Base-by-base conservation (phyloP, 2,888 invertebrate genomes). In the Itoplectis maculator region DNA sequence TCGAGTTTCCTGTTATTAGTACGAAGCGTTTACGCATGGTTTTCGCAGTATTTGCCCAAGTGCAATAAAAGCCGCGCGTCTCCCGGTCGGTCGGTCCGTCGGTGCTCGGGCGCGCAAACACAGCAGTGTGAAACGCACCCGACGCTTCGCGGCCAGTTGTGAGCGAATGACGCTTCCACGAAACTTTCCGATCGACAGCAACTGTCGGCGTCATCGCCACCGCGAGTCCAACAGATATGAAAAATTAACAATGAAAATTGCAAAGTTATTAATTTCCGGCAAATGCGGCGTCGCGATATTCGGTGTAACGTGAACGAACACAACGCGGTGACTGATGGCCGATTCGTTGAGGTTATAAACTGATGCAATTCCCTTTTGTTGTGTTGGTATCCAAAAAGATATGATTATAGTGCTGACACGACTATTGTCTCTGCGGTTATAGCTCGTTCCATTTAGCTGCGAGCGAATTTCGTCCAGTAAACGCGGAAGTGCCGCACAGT, bases 301-400 rank as follows among this genome's bases (percentile, higher is more conserved):
- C 8, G 65, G 54, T 72, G 61, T 42, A 66, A 59, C 68, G 78
- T 78, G 65, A 70, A 49, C 9, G 35, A 75, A 56, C 13, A 20
- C 40, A 6, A 63, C 2, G 18, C 13, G 47, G 40, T 66, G 66
- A 73, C 45, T 29, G 42, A 51, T 72, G 40, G n/a, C n/a, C n/a
- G 9, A 15, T 37, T 47, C 40, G 75, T 77, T 68, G 83, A 85
- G 85, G 86, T 85, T 61, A 61, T 88, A 85, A 80, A 76, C 73
- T 79, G 80, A 77, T 73, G 56, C 29, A 74, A 79, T 76, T 80
- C 47, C 59, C 18, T 9, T 68, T 6, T 20, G 29, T 35, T 69
- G 29, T 15, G 61, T 15, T 35, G 7, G 61, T 59, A 20, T 23
- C 13, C 20, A 23, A 54, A 54, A 20, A 23, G 9, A 13, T 54